These are phyloP conservation scores for Elaphurus davidianus DNA, from an alignment of 2,113 vertebrate species.

Conservation along the genomic window DNA sequence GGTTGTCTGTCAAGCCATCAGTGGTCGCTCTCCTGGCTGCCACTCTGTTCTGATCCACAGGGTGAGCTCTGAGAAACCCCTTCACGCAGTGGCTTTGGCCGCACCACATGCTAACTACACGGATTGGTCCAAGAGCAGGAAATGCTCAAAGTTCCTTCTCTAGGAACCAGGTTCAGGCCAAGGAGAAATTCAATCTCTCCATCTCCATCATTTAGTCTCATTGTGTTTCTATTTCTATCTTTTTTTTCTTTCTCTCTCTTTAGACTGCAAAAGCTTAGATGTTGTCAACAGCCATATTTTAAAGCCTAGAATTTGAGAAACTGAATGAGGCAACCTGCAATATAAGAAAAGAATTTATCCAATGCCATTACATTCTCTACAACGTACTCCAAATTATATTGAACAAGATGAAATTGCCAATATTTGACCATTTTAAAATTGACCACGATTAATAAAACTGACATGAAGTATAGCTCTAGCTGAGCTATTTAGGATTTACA, in stretches of 20 bases:
- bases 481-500: neutral
- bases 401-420: neutral
- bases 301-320: neutral
- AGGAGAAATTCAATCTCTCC: neutral
- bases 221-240: neutral
- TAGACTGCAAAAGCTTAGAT: neutral
- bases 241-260: neutral
- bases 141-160: neutral
- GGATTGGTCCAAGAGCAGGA: neutral
- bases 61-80: neutral
- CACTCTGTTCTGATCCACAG: neutral
- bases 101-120: rapidly evolving
- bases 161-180: neutral
- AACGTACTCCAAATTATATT: neutral
- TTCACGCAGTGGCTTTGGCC: neutral
- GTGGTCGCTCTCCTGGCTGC: neutral
- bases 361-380: neutral
- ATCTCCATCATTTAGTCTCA: neutral
- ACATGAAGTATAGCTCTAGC: neutral
- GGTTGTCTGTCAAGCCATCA: neutral
- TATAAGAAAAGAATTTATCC: neutral
- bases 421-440: neutral
- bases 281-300: neutral
- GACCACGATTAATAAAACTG: neutral
- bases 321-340: neutral